A percentile compares a stretch with the other conserved stretches of the same genome.
Evolutionary conservation across 2,113 vertebrate species (phyloP).

Genomic region (Micromys minutus): DNA sequence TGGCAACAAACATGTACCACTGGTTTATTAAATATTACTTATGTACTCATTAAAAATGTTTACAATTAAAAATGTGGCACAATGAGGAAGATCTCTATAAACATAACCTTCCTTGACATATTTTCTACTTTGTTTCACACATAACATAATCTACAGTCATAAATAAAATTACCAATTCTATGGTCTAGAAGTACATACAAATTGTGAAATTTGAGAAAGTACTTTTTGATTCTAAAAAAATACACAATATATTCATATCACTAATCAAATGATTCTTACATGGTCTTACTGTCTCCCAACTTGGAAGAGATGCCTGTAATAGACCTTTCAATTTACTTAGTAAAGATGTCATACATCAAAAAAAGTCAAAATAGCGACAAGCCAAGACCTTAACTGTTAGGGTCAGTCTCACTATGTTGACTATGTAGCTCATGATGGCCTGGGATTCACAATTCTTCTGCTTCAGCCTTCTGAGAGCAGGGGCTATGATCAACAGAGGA

Average conservation of each 20-base stretch:
- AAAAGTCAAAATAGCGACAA: constrained; percentile 25
- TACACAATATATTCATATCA: not conserved
- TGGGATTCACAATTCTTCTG: no score
- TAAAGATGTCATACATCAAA: constrained; percentile 19
- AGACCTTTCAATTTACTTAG: constrained; percentile 7
- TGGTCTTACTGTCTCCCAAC: not conserved
- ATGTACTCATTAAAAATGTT: constrained; percentile 71
- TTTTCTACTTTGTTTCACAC: constrained; percentile 60
- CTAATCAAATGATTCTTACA: not conserved
- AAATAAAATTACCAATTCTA: constrained; percentile 66
- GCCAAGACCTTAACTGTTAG: not conserved
- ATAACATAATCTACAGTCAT: constrained; percentile 72
- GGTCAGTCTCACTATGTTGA: not conserved
- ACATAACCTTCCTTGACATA: constrained; percentile 56
- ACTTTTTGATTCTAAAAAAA: constrained; percentile 46
- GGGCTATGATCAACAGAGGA: not conserved
- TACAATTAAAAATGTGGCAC: constrained; percentile 68
- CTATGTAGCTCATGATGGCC: not conserved
- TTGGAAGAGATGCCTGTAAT: not conserved
- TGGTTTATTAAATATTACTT: constrained; percentile 62
- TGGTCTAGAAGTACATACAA: constrained; percentile 44
- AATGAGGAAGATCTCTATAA: constrained; percentile 28
- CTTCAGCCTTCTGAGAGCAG: not conserved
- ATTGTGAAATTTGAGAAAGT: constrained; percentile 29
- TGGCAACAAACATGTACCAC: constrained; percentile 41